A percentile compares a stretch with the other conserved stretches of the same genome.
These are phyloP conservation scores for Phengaris arion DNA, from an alignment of 2,888 invertebrate species.

Conservation along the genomic window DNA sequence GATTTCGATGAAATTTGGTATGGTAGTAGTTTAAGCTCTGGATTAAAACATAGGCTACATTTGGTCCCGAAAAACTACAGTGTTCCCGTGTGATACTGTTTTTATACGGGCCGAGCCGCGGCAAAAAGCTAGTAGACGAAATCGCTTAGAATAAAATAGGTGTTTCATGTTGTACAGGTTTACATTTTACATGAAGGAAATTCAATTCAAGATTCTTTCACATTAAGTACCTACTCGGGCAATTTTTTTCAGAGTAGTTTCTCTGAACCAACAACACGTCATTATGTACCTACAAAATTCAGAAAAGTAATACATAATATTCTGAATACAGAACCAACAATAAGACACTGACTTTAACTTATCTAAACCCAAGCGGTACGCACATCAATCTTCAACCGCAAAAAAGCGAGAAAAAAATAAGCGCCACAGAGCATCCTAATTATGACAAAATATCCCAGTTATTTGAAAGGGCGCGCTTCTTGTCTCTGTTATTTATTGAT, in stretches of 20 bases:
- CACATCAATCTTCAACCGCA: slow-evolving; percentile 45
- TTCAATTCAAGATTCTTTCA: too few relatives aligned
- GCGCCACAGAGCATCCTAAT: slow-evolving; percentile 66
- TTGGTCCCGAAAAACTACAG: too few relatives aligned
- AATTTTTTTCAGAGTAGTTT: too few relatives aligned
- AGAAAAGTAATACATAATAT: not conserved
- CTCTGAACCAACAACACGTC: not conserved
- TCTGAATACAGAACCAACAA: not conserved
- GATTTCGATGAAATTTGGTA: not conserved
- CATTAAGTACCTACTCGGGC: too few relatives aligned
- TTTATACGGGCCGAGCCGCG: too few relatives aligned
- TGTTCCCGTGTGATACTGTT: too few relatives aligned
- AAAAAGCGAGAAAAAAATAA: slow-evolving; percentile 54
- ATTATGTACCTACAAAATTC: not conserved
- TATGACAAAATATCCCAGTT: slow-evolving; percentile 73
- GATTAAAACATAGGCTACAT: too few relatives aligned
- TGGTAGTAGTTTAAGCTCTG: too few relatives aligned
- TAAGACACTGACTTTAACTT: slow-evolving; percentile 32
- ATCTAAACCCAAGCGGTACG: slow-evolving; percentile 35
- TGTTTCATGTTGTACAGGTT: too few relatives aligned
- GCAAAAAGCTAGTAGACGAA: too few relatives aligned
- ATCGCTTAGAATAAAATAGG: too few relatives aligned
- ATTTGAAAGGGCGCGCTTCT: slow-evolving; percentile 54
- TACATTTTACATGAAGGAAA: too few relatives aligned
- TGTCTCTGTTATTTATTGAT: slow-evolving; percentile 58